Conservation (phyloP, 2,797 vertebrate genomes). For the Avahi laniger region DNA sequence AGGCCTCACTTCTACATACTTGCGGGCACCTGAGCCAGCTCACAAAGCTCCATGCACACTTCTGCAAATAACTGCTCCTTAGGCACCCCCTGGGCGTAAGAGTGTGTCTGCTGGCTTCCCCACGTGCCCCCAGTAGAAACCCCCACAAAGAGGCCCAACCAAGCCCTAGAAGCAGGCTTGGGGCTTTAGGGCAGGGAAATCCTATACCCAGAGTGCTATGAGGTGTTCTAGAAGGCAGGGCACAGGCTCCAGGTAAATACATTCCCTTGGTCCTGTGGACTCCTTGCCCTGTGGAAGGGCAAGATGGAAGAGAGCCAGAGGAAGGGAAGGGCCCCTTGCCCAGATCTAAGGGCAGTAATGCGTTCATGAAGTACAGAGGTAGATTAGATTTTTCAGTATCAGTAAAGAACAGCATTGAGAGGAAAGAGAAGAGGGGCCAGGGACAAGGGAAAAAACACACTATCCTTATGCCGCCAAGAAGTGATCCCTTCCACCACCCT, state of each 20-base stretch:
- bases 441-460: background rate
- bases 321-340: background rate
- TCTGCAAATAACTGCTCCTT: background rate
- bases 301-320: background rate
- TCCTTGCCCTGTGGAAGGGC: background rate
- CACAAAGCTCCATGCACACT: background rate
- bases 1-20: fast-evolving
- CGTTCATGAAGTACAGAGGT: background rate
- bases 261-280: background rate
- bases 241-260: background rate
- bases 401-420: background rate
- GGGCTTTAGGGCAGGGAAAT: background rate
- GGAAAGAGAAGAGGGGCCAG: background rate
- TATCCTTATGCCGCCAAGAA: background rate
- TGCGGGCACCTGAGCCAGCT: background rate
- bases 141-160: background rate
- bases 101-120: background rate
- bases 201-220: background rate
- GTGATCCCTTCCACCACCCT: background rate
- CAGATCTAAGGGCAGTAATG: background rate
- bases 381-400: background rate
- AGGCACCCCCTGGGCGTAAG: background rate
- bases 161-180: background rate
- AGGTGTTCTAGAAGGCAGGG: background rate
- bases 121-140: background rate